phyloP scores from a whole-genome alignment of 2,113 vertebrate species.

The Stigmatopora nigra region DNA sequence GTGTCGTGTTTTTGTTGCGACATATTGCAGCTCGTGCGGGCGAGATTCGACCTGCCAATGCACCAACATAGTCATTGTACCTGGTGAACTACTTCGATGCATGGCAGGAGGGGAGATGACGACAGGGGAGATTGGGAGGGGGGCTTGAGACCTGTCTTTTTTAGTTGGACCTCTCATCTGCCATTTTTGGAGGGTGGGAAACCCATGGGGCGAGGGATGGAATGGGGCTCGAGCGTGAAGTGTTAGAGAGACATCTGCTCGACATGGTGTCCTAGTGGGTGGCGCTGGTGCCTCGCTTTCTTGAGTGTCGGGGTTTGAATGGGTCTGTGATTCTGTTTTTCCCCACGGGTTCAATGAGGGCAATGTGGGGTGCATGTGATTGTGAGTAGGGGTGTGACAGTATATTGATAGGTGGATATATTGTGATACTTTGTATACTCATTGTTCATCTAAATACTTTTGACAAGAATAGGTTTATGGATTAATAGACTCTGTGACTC shows the following conservation, averaged over 20 bases:
- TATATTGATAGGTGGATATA: no score
- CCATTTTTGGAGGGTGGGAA: not conserved
- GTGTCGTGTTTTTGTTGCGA: conserved; percentile 35
- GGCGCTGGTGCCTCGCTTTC: not conserved
- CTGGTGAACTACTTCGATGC: conserved; percentile 55
- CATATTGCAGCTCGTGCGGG: conserved; percentile 30
- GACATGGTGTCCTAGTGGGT: not conserved
- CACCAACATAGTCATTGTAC: conserved; percentile 34
- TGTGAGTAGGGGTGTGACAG: no score
- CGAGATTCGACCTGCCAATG: conserved; percentile 44
- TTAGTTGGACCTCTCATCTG: not conserved
- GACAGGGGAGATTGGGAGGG: conserved; percentile 3
- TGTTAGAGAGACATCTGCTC: not conserved
- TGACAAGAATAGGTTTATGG: no score
- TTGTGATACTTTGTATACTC: no score
- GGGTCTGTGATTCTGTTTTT: not conserved
- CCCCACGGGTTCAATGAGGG: not conserved
- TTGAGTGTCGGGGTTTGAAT: not conserved
- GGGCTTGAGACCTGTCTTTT: not conserved
- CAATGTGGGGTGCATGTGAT: no score
- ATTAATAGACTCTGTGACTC: no score
- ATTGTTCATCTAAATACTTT: no score
- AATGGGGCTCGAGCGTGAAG: not conserved
- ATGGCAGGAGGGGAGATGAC: conserved; percentile 28
- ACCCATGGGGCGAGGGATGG: not conserved